Percentiles rank a stretch among this genome's conserved stretches.
Conservation (phyloP, 2,797 vertebrate species). For the Cephalopachus bancanus region DNA sequence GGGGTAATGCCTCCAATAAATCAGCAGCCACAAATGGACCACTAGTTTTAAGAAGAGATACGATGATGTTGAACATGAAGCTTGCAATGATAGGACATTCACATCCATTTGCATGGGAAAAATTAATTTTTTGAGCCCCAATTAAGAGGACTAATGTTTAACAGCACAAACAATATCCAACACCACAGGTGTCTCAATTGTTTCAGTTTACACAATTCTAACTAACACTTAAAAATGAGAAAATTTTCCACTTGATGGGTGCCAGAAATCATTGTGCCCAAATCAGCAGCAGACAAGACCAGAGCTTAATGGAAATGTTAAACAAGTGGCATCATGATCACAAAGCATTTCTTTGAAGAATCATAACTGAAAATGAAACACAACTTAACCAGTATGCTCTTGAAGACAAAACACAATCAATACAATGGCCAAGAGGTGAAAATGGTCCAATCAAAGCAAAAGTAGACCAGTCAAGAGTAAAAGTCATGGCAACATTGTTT, state of each 20-base stretch:
- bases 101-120: background rate
- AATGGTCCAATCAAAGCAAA: background rate
- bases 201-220: background rate
- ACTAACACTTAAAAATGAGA: background rate
- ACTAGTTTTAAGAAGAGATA: background rate
- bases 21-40: background rate
- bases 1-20: background rate
- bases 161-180: background rate
- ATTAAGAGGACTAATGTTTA: background rate
- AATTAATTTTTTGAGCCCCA: background rate
- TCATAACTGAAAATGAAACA: background rate
- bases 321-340: background rate
- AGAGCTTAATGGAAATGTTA: background rate
- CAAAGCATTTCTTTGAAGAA: background rate
- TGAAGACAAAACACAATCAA: background rate
- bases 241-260: background rate
- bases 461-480: background rate
- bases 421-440: background rate
- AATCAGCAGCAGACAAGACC: background rate
- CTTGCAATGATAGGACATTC: background rate
- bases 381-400: background rate
- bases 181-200: background rate
- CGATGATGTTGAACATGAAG: background rate
- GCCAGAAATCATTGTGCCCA: background rate
- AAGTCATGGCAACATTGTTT: background rate